Percentiles rank a stretch among this genome's conserved stretches.
phyloP scores from a whole-genome alignment of 1,140 invertebrate species.

The Sitobion miscanthi region DNA sequence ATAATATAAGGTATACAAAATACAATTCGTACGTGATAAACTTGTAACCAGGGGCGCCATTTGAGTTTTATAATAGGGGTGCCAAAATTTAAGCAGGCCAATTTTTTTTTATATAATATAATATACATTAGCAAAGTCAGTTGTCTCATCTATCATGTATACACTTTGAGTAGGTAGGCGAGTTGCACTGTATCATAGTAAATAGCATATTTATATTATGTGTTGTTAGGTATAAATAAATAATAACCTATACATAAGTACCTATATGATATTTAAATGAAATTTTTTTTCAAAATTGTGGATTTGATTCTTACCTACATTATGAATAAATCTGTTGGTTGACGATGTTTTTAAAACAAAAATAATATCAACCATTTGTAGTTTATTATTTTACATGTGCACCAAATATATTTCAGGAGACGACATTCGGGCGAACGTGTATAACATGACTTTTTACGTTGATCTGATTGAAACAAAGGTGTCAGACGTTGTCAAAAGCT shows the following conservation, averaged over 20 bases:
- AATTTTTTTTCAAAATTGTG: background rate
- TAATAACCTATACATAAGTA: no score
- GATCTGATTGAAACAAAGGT: slow-evolving; percentile 71
- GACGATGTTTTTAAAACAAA: background rate
- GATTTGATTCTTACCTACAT: background rate
- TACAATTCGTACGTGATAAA: no score
- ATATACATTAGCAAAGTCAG: no score
- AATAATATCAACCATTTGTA: background rate
- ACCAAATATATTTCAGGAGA: slow-evolving; percentile 61
- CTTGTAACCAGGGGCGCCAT: no score
- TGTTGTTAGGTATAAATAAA: no score
- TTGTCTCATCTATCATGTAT: no score
- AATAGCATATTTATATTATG: no score
- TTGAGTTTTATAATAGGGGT: no score
- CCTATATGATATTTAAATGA: background rate
- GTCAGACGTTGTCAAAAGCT: background rate
- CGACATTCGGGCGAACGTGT: slow-evolving; percentile 69
- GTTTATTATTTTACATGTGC: background rate
- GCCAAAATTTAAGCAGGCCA: no score
- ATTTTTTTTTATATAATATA: no score
- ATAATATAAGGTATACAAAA: no score
- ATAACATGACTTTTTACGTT: slow-evolving; percentile 77
- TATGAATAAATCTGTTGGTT: background rate
- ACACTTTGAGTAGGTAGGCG: no score
- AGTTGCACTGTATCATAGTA: background rate